A percentile compares a stretch with the other conserved stretches of the same genome.
phyloP scores from a whole-genome alignment of 2,888 invertebrate genomes.

The Cephus spinipes region DNA sequence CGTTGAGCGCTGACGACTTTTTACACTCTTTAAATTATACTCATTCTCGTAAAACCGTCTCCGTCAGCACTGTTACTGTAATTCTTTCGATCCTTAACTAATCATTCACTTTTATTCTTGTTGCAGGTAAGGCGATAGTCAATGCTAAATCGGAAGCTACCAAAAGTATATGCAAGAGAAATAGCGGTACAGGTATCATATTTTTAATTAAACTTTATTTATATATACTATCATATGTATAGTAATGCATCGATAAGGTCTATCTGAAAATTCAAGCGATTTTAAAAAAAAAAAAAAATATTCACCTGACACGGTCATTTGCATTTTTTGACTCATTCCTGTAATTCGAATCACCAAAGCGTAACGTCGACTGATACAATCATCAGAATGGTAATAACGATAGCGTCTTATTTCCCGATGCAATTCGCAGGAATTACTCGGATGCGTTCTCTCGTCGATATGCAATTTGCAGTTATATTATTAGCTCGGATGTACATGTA shows the following conservation, averaged over 20 bases:
- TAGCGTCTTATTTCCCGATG: neutral
- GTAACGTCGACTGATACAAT: neutral
- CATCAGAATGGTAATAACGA: neutral
- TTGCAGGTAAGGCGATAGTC: neutral
- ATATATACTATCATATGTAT: neutral
- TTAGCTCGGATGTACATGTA: neutral
- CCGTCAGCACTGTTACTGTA: neutral
- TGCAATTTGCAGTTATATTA: neutral
- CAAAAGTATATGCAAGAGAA: neutral
- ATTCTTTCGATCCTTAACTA: neutral
- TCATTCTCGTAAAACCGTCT: neutral
- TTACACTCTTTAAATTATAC: neutral
- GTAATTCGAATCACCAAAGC: neutral
- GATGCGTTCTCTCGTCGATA: neutral
- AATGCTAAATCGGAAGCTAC: neutral
- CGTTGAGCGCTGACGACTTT: neutral
- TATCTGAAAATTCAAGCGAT: neutral
- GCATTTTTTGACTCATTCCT: neutral
- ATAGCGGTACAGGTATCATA: neutral
- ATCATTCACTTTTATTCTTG: neutral
- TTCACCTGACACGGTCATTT: neutral
- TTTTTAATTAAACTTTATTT: neutral
- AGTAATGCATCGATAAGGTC: neutral
- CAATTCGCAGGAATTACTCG: neutral
- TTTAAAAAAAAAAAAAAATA: neutral